phyloP scores from a whole-genome alignment of 2,113 vertebrate genomes.

The Phalacrocorax carbo region DNA sequence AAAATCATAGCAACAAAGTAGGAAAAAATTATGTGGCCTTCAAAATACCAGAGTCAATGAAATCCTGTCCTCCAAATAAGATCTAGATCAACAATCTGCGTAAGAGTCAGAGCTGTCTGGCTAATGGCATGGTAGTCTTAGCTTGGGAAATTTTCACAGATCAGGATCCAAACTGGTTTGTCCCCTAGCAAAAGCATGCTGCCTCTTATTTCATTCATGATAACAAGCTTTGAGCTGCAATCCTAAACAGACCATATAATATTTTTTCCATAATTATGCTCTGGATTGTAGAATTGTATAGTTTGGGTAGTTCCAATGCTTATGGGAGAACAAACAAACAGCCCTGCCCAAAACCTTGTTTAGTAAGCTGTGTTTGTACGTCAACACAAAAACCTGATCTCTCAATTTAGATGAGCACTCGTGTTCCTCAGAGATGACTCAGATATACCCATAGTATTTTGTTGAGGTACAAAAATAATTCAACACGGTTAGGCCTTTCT shows the following conservation, averaged over 20 bases:
- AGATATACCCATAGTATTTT: too few species aligned
- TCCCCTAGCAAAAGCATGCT: background rate
- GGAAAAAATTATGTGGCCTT: background rate
- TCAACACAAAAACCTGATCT: background rate
- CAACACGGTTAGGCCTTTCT: background rate
- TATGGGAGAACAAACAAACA: background rate
- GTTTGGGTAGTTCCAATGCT: background rate
- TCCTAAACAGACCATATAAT: background rate
- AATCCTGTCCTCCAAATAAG: background rate
- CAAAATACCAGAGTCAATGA: background rate
- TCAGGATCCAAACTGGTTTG: background rate
- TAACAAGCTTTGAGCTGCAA: constrained; percentile 4
- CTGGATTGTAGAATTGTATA: background rate
- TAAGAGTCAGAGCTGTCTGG: background rate
- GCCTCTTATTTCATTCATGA: constrained; percentile 17
- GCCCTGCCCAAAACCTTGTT: background rate
- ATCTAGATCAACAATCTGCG: background rate
- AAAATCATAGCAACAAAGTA: background rate
- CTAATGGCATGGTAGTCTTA: background rate
- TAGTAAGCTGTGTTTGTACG: background rate
- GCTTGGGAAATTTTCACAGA: background rate
- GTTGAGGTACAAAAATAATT: background rate
- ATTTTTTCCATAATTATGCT: constrained; percentile 2
- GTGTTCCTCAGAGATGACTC: background rate
- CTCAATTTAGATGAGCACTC: background rate